Evolutionary conservation across 1,140 invertebrate genomes (phyloP), one percentile per base, ranked within the genome.

Genomic region (Bombus superbus): DNA sequence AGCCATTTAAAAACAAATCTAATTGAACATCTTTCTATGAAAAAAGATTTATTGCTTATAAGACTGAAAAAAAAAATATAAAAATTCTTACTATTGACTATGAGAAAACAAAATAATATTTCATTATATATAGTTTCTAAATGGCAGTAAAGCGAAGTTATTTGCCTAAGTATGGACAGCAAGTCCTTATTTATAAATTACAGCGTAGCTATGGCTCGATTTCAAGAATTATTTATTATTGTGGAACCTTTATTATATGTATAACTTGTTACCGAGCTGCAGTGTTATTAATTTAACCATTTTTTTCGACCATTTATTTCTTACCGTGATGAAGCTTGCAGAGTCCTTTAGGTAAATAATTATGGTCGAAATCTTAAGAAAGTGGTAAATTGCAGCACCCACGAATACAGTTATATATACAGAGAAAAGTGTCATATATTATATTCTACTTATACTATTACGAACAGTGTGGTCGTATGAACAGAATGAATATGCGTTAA

Each of bases 11-110:
- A 80, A 32, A 73, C 71, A 73, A 78, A 62, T 82, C 13, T 75
- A 71, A 79, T 47, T 38, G 86, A 75, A 86, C 81, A 90, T 80
- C 76, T 90, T 90, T 90, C 78, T 90, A 82, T 66, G 38, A 62
- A 66, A 79, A 64, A 83, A 87, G 80, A 90, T 81, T 85, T 90
- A 86, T 90, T 88, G 89, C 89, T 90, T 90, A 90, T 88, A 90
- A 90, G 89, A 90, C 89, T 90, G 89, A 90, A 86, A 82, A 75
- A 88, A 47, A 32, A 66, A 78, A 32, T 78, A 59, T 84, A 81
- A 81, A 90, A 90, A 90, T 88, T 88, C 77, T 90, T 90, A 86
- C 78, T 62, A 81, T 81, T 86, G 84, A 90, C 81, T 84, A 80
- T 66, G 71, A 85, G 47, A 32, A 74, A 74, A 72, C 59, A 73